Conservation (phyloP, 2,797 vertebrate species). For the Cuniculus paca region DNA sequence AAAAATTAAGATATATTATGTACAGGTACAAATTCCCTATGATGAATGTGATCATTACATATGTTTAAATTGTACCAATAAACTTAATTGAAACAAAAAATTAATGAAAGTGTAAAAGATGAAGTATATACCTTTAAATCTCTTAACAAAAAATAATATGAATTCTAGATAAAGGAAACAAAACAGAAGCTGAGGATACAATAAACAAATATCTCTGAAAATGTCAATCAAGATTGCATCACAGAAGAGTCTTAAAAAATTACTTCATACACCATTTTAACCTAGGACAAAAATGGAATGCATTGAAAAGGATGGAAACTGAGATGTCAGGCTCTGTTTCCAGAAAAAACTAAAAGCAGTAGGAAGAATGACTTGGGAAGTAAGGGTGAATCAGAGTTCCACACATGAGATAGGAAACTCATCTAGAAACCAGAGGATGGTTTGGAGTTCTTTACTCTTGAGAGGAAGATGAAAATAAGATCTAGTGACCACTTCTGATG, state of each 20-base stretch:
- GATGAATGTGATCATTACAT: neutral
- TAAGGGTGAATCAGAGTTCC: neutral
- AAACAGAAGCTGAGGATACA: neutral
- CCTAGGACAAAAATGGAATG: neutral
- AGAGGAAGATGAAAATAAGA: neutral
- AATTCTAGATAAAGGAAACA: constrained; percentile 12
- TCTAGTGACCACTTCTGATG: neutral
- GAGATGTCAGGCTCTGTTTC: neutral
- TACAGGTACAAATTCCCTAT: neutral
- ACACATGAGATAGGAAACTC: neutral
- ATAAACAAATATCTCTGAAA: neutral
- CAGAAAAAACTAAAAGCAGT: neutral
- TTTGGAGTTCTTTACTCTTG: neutral
- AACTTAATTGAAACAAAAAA: neutral
- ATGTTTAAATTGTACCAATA: neutral
- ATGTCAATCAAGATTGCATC: neutral
- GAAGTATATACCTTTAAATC: neutral
- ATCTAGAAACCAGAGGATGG: neutral
- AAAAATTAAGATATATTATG: neutral
- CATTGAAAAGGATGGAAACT: neutral
- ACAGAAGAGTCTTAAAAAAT: neutral
- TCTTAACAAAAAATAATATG: neutral
- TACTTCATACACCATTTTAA: neutral
- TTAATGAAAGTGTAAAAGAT: neutral
- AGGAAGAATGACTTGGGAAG: neutral